Base-by-base conservation (phyloP, 1,140 invertebrate species). In the Chionoecetes opilio region DNA sequence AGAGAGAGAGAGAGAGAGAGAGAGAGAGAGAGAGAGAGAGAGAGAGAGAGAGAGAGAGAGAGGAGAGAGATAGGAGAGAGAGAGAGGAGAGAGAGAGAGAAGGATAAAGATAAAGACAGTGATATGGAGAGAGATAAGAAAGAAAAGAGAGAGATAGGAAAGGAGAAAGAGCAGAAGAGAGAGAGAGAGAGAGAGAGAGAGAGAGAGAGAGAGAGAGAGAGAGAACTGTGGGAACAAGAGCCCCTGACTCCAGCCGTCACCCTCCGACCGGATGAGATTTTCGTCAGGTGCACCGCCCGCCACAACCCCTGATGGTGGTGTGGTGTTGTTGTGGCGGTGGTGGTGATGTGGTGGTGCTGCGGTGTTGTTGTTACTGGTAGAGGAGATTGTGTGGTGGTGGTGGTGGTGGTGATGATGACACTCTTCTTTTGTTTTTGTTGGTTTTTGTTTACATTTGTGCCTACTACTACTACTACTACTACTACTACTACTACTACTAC, bases 11-110 rank as follows among this genome's bases (percentile, higher is more conserved):
- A 88, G 86, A 88, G 86, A 88, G 86, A 88, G 86, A 89, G 35
- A 89, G 87, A 89, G 87, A 89, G 87, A 89, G 87, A 89, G 87
- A 89, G 87, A 89, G 87, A 89, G 87, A 89, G 87, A 89, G 87
- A 89, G 87, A 89, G 87, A 89, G 87, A 89, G 87, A 89, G 87
- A 89, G 87, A n/a, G 35, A 89, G 87, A 75, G 63, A 75, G n/a
- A 46, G 41, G 14, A 46, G 41, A 46, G 41, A 46, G 14, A 14
- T 8, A 46, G 14, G 14, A 46, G 41, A 14, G 41, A 46, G 14
- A 46, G 41, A 46, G 14, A 31, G 32, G 84, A 86, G 3, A 32
- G 31, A 86, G 31, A 86, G 31, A 32, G 11, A 32, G 31, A 86
- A 35, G 3, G 31, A 86, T 17, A 32, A 35, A 86, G 84, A 86